phyloP scores from a whole-genome alignment of 2,113 vertebrate species.

The Syngnathus typhle region DNA sequence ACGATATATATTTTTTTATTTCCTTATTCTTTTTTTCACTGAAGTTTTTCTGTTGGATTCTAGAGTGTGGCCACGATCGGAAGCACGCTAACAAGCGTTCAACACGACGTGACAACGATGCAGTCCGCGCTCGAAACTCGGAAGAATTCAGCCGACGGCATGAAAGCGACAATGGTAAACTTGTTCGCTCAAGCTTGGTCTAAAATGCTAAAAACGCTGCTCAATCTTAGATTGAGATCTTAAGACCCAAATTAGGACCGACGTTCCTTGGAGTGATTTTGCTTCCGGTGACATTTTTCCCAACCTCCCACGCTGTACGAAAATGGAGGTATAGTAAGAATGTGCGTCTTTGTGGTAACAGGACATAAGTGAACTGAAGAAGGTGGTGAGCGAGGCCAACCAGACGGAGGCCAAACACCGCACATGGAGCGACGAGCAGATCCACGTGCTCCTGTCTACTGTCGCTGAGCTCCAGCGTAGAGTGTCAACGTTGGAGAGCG shows the following conservation, averaged over 20 bases:
- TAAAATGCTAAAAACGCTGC: not conserved
- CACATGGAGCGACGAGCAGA: constrained; percentile 53
- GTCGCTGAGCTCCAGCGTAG: constrained; percentile 59
- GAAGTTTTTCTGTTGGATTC: constrained; percentile 22
- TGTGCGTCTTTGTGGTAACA: constrained; percentile 6
- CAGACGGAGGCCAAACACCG: constrained; percentile 56
- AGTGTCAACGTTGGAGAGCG: constrained; percentile 54
- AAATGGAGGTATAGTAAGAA: not conserved
- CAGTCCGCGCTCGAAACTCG: constrained; percentile 81
- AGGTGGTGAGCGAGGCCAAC: constrained; percentile 55
- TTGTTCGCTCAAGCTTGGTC: not conserved
- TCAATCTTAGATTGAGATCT: not conserved
- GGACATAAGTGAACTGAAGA: constrained; percentile 59
- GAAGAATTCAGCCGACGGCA: constrained; percentile 72
- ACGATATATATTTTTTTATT: not conserved
- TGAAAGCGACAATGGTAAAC: constrained; percentile 79
- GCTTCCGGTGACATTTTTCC: not conserved
- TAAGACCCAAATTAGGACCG: not conserved
- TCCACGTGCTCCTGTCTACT: constrained; percentile 51
- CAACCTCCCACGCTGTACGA: not conserved
- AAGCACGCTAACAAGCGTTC: constrained; percentile 88
- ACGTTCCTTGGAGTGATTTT: not conserved
- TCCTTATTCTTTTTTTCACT: not conserved
- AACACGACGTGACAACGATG: constrained; percentile 85
- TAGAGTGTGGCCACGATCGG: constrained; percentile 94